Evolutionary conservation across 2,888 invertebrate genomes (phyloP), one percentile per base, ranked within the genome.

Genomic region (Monochamus alternatus): DNA sequence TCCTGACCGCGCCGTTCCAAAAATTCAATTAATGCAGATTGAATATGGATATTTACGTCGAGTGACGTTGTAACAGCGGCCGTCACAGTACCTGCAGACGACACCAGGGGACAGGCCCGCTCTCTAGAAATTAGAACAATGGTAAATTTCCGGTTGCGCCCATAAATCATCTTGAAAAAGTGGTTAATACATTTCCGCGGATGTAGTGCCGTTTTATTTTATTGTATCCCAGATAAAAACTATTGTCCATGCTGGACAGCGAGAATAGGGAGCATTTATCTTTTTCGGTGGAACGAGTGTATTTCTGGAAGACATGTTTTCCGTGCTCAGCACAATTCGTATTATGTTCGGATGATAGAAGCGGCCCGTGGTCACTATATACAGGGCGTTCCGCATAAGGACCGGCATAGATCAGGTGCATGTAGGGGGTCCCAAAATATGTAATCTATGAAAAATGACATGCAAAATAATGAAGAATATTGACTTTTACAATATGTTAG

Each of bases 121-220:
- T 55, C 55, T 7, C 14, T 55, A 55, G 55, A 22, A 55, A 55
- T 55, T 55, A 55, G 55, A 55, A 55, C 55, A 55, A 55, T 55
- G 55, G 55, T 22, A 14, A 55, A 14, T 22, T 22, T 55, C 55
- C 55, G 14, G 3, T 14, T 8, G n/a, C n/a, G 51, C 51, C 55
- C 14, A 64, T 47, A 64, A 64, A 64, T 64, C 64, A 64, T 64
- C 64, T 43, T 44, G 64, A 64, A 64, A 64, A 64, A 64, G 14
- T 22, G 30, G 64, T 47, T 64, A 47, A 44, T 64, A 64, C 47
- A 64, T 64, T 47, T 64, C 64, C 64, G 22, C 64, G 30, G 64
- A 64, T 64, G 47, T 44, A 64, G 64, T 30, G 44, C 14, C 64
- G 47, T 64, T 64, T 64, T 64, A 64, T 64, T 47, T 64, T 64